Percentiles rank a stretch among this genome's conserved stretches.
Evolutionary conservation across 2,113 vertebrate genomes (phyloP).

Genomic region (Oryzias celebensis): DNA sequence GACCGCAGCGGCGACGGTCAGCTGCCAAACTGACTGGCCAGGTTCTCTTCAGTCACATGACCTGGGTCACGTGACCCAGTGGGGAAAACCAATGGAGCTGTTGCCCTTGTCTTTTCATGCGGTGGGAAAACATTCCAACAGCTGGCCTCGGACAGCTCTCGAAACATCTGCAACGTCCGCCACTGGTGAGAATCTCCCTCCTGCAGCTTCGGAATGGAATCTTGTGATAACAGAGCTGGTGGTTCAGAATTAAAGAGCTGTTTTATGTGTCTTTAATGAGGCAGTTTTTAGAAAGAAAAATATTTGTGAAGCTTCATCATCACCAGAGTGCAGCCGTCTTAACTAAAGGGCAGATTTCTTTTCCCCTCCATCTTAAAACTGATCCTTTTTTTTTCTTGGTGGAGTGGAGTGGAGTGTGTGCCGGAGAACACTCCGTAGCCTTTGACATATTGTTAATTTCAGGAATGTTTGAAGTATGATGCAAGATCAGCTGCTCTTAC

Average conservation of each 20-base stretch:
- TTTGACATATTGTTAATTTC: slow-evolving; percentile 89
- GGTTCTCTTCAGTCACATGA: slow-evolving; percentile 62
- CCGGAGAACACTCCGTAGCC: slow-evolving; percentile 71
- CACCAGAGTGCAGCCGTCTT: slow-evolving; percentile 20
- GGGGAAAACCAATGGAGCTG: slow-evolving; percentile 56
- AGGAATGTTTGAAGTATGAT: slow-evolving; percentile 90
- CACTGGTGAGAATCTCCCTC: slow-evolving; percentile 64
- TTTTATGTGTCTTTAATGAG: slow-evolving; percentile 10
- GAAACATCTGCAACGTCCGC: slow-evolving; percentile 73
- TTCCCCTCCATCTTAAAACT: slow-evolving; percentile 40
- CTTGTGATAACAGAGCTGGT: slow-evolving; percentile 57
- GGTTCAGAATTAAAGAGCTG: slow-evolving; percentile 24
- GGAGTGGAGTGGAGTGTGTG: slow-evolving; percentile 26
- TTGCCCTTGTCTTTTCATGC: slow-evolving; percentile 60
- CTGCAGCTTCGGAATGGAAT: slow-evolving; percentile 51
- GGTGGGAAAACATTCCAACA: slow-evolving; percentile 78
- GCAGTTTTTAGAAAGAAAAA: slow-evolving; percentile 14
- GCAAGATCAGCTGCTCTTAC: slow-evolving; percentile 90
- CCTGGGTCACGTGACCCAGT: slow-evolving; percentile 61
- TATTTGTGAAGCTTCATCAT: slow-evolving; percentile 22
- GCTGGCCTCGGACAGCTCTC: slow-evolving; percentile 64
- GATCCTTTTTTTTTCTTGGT: slow-evolving; percentile 32
- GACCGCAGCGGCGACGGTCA: slow-evolving; percentile 48
- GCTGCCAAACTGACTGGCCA: slow-evolving; percentile 36
- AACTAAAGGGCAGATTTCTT: slow-evolving; percentile 36